These are phyloP conservation scores for Amphipyra berbera DNA, from an alignment of 2,888 invertebrate genomes.

Conservation along the genomic window DNA sequence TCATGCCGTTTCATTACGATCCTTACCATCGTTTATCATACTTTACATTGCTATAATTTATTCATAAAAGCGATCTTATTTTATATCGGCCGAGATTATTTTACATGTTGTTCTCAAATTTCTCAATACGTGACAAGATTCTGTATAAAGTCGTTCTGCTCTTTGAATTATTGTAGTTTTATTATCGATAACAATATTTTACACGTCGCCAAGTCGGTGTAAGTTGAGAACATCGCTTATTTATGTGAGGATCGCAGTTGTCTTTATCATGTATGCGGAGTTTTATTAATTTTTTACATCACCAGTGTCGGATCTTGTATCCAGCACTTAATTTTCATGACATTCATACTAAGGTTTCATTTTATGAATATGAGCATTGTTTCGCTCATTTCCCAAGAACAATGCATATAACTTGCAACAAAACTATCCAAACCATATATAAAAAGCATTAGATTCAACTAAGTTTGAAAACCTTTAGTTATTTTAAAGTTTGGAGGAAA, in stretches of 20 bases:
- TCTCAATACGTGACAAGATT: conserved; percentile 86
- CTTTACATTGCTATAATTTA: conserved; percentile 89
- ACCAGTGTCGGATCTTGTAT: conserved; percentile 65
- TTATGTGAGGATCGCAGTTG: conserved; percentile 74
- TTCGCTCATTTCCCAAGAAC: conserved; percentile 28
- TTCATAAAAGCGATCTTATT: conserved; percentile 84
- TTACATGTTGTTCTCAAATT: conserved; percentile 86
- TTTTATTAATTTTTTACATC: conserved; percentile 67
- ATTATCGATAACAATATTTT: conserved; percentile 86
- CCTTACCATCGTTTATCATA: conserved; percentile 88
- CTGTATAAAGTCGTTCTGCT: conserved; percentile 75
- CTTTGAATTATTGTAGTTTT: conserved; percentile 81
- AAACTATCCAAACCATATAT: not conserved
- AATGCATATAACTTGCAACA: not conserved
- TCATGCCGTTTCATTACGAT: conserved; percentile 86
- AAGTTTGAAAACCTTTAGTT: too few species aligned
- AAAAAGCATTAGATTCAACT: not conserved
- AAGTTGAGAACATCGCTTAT: conserved; percentile 77
- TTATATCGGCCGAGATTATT: conserved; percentile 82
- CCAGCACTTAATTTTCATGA: conserved; percentile 66
- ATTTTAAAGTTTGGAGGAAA: too few species aligned
- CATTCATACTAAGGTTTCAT: conserved; percentile 53
- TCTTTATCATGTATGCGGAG: conserved; percentile 71
- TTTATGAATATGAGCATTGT: conserved; percentile 52
- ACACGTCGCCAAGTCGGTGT: conserved; percentile 84